These are phyloP conservation scores for Conistra vaccinii DNA, from an alignment of 2,888 invertebrate species.

Conservation along the genomic window DNA sequence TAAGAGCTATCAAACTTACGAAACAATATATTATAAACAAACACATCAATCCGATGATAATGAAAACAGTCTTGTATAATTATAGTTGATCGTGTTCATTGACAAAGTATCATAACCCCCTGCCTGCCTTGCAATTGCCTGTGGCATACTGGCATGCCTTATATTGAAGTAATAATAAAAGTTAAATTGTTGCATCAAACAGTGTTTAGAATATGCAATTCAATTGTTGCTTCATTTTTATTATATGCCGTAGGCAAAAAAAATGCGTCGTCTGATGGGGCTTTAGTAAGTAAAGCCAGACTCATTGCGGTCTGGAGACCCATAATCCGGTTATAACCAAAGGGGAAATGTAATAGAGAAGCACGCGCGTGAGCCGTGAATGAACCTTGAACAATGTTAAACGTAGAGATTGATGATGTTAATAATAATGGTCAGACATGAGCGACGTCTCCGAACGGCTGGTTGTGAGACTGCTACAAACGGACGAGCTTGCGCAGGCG, in stretches of 20 bases:
- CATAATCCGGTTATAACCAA: not conserved
- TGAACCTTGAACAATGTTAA: not conserved
- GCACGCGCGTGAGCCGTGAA: not conserved
- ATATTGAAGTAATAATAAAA: too few relatives aligned
- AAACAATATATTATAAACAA: constrained; percentile 13
- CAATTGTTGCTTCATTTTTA: too few relatives aligned
- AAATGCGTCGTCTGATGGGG: too few relatives aligned
- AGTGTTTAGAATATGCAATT: too few relatives aligned
- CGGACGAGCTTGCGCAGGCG: not conserved
- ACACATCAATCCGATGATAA: constrained; percentile 11
- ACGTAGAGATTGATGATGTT: not conserved
- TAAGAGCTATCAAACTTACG: constrained; percentile 1
- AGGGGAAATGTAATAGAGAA: too few relatives aligned
- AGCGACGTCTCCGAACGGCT: not conserved
- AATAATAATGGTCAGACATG: not conserved
- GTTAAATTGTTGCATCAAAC: too few relatives aligned
- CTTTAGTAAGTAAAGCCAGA: not conserved
- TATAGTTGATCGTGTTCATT: not conserved
- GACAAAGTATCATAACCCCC: not conserved
- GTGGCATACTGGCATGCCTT: too few relatives aligned
- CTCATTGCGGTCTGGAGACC: not conserved
- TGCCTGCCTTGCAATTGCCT: too few relatives aligned
- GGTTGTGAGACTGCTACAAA: not conserved
- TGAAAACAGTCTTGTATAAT: constrained; percentile 28
- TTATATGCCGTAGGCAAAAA: too few relatives aligned